Percentiles rank a stretch among this genome's conserved stretches.
Conservation (phyloP, 2,113 vertebrate genomes). For the Pardalotus punctatus region DNA sequence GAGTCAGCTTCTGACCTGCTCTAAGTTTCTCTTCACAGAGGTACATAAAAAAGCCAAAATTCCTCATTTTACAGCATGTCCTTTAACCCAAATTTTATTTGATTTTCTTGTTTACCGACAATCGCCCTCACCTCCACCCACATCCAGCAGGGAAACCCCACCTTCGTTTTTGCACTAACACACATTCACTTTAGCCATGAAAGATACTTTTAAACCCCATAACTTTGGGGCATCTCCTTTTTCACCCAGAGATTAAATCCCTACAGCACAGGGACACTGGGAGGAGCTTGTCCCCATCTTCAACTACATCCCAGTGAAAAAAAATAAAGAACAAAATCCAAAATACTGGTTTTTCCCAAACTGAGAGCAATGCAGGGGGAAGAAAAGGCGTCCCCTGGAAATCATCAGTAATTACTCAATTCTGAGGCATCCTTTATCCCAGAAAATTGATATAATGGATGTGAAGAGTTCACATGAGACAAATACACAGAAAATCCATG, state of each 20-base stretch:
- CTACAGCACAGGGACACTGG: neutral
- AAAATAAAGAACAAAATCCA: too few relatives aligned
- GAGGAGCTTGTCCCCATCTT: neutral
- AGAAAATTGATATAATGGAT: neutral
- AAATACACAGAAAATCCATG: accelerated
- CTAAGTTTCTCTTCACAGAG: neutral
- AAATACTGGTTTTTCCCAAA: neutral
- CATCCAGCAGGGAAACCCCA: neutral
- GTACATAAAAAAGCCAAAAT: neutral
- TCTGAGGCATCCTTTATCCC: neutral
- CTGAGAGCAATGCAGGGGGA: neutral
- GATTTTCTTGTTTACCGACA: neutral
- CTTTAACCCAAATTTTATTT: neutral
- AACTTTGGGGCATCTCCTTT: neutral
- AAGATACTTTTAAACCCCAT: neutral
- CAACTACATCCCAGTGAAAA: neutral
- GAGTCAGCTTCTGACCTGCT: neutral
- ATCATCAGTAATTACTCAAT: neutral
- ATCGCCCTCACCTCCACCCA: neutral
- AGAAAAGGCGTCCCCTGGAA: neutral
- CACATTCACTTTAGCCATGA: neutral
- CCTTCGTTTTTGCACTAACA: neutral
- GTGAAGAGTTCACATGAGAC: neutral
- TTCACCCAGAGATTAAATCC: neutral
- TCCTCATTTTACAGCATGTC: neutral